A percentile compares a stretch with the other conserved stretches of the same genome.
Conservation (phyloP, 2,113 vertebrate genomes). For the Nettapus auritus region DNA sequence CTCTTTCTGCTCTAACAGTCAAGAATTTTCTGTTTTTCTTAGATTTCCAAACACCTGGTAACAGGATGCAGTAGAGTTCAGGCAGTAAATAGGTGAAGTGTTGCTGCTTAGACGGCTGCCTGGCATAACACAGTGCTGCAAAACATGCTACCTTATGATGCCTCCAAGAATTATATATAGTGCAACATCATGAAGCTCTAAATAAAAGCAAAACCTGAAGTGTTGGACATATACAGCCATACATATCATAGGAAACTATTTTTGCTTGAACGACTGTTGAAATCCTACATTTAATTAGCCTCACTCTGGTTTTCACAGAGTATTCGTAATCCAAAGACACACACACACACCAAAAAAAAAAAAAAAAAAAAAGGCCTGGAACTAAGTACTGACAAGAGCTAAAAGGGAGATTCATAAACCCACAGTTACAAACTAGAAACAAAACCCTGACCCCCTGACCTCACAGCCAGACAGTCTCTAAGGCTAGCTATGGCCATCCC, state of each 20-base stretch:
- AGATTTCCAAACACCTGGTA: neutral
- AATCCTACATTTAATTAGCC: neutral
- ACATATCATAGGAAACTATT: neutral
- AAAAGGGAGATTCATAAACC: neutral
- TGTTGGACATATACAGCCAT: neutral
- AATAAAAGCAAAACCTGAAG: slow-evolving; percentile 20
- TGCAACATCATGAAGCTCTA: neutral
- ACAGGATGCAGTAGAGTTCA: neutral
- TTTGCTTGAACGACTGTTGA: neutral
- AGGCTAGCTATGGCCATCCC: fast-evolving
- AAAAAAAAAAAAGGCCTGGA: neutral
- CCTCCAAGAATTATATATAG: neutral
- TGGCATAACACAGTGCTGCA: neutral
- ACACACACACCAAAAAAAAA: neutral
- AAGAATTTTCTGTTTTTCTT: neutral
- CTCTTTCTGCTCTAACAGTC: neutral
- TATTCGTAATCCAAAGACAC: neutral
- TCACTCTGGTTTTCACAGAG: neutral
- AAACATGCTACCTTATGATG: neutral
- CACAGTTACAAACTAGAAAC: neutral
- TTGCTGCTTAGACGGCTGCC: neutral
- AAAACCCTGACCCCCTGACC: neutral
- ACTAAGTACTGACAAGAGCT: neutral
- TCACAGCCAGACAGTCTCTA: neutral
- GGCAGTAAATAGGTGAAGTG: neutral